Conservation (phyloP, 2,113 vertebrate genomes). For the Rhadina sibilatrix region DNA sequence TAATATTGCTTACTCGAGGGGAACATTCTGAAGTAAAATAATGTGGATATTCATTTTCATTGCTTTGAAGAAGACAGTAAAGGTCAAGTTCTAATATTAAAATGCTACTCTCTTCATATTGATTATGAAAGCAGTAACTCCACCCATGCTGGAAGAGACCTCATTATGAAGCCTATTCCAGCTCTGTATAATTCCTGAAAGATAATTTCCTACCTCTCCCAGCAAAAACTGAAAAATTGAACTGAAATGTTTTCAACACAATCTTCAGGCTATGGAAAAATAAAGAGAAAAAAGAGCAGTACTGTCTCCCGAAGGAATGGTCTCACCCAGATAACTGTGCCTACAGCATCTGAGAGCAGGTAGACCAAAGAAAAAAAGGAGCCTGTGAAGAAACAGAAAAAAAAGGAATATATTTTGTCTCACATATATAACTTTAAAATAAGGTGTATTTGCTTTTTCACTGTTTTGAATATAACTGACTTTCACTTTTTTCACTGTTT, state of each 20-base stretch:
- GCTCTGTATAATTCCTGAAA: background rate
- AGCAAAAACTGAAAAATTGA: background rate
- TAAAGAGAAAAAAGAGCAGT: background rate
- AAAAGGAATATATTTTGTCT: background rate
- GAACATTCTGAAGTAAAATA: background rate
- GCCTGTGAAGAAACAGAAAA: background rate
- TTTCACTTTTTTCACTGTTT: background rate
- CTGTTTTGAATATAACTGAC: background rate
- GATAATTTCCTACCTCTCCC: background rate
- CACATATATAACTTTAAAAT: background rate
- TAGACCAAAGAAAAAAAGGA: background rate
- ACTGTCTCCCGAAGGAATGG: background rate
- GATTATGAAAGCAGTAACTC: background rate
- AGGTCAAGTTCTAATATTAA: slow-evolving; percentile 31
- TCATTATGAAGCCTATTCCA: background rate
- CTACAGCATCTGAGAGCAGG: background rate
- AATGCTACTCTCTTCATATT: background rate
- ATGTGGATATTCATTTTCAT: slow-evolving; percentile 26
- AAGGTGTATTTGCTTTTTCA: background rate
- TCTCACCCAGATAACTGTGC: background rate
- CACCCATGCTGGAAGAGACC: background rate
- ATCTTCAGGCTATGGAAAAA: background rate
- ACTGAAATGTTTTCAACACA: background rate
- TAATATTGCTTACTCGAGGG: background rate
- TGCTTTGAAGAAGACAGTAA: slow-evolving; percentile 24